Evolutionary conservation across 2,888 invertebrate species (phyloP), one percentile per base, ranked within the genome.

Genomic region (Drosophila putrida): DNA sequence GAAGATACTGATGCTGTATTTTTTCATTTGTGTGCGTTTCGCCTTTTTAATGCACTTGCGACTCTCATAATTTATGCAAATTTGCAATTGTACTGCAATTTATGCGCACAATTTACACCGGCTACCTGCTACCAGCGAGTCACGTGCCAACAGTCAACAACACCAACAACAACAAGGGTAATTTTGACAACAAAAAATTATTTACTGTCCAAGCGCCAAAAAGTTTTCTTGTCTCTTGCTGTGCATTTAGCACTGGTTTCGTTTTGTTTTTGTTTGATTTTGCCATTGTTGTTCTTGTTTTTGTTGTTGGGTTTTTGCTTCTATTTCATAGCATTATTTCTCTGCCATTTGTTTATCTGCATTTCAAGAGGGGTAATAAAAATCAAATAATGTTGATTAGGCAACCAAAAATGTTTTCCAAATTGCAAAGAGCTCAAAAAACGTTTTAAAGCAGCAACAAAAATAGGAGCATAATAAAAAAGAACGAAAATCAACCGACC

Each of bases 31-130:
- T 2, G 38, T 59, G 38, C 41, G 39, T 65, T 65, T 55, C 33
- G 43, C 41, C 27, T 54, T 67, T 74, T 77, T 78, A 78, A 71
- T 77, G 79, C 77, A 78, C 66, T 78, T 59, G 71, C 63, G 51
- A 63, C 75, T 46, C 50, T 61, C 61, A 72, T 81, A 82, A 82
- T 86, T 82, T 80, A 88, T 88, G 75, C 65, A 80, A 85, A 83
- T 88, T 88, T 80, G 59, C 68, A 82, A 68, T 73, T 84, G 74
- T 74, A 61, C 53, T 74, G 78, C 76, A 78, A 76, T 76, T 70
- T 78, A 66, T 76, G 76, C 62, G 71, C 82, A 84, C 76, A 87
- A 78, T 79, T 87, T 71, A 64, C 75, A 59, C 58, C 47, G 66
- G 39, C 55, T 59, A 83, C 74, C 78, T 70, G 68, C 27, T 25